Evolutionary conservation across 1,140 invertebrate genomes (phyloP).

Genomic region (Luehdorfia chinensis): DNA sequence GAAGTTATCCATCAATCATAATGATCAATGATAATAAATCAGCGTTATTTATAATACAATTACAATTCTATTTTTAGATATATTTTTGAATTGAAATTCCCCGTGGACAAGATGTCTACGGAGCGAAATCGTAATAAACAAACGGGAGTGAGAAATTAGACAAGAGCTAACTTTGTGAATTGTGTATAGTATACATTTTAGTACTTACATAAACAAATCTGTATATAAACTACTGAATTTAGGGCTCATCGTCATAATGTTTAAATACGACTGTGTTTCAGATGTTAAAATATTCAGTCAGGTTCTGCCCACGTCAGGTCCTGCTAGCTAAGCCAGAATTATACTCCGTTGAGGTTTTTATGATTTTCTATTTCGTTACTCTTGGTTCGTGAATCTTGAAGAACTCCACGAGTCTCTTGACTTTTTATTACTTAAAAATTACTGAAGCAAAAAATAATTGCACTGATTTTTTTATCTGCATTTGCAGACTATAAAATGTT

Average conservation of each 20-base stretch:
- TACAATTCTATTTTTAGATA: too few species aligned
- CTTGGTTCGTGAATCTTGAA: too few species aligned
- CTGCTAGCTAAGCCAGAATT: background rate
- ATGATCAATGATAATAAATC: too few species aligned
- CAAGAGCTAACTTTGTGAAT: background rate
- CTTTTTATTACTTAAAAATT: too few species aligned
- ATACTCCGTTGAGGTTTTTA: constrained; percentile 9
- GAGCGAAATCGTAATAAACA: constrained; percentile 9
- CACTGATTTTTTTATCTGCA: too few species aligned
- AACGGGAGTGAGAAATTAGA: background rate
- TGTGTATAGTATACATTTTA: background rate
- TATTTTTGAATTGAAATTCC: constrained; percentile 7
- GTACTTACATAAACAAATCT: background rate
- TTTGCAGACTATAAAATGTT: too few species aligned
- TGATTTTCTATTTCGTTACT: constrained; percentile 15
- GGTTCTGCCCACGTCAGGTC: background rate
- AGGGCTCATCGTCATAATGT: constrained; percentile 8
- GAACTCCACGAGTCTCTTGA: too few species aligned
- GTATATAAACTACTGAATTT: constrained; percentile 6
- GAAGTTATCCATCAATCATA: too few species aligned
- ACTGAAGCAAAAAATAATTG: too few species aligned
- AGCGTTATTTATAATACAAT: too few species aligned
- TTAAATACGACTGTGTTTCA: constrained; percentile 11
- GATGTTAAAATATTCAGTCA: constrained; percentile 12
- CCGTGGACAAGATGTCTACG: background rate